A percentile compares a stretch with the other conserved stretches of the same genome.
phyloP scores from a whole-genome alignment of 2,113 vertebrate species.

The Craseonycteris thonglongyai region DNA sequence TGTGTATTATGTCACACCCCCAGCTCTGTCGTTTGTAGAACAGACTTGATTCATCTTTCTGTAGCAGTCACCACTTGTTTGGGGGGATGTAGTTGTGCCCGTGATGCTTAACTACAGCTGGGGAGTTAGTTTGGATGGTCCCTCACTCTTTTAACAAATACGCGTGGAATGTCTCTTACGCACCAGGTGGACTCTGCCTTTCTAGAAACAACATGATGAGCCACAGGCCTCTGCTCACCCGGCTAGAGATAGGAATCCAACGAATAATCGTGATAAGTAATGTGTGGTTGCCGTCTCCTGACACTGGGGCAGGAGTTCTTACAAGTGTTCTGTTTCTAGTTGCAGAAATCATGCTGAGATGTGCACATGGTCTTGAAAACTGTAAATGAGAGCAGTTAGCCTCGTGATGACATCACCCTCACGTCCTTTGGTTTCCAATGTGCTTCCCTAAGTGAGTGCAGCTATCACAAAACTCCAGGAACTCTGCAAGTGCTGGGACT shows the following conservation, averaged over 20 bases:
- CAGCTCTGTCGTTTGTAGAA: background rate
- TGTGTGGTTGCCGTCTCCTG: rapidly evolving
- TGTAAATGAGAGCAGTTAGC: background rate
- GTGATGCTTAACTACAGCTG: background rate
- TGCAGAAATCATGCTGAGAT: background rate
- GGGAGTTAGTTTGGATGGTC: background rate
- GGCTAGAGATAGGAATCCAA: background rate
- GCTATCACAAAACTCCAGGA: rapidly evolving
- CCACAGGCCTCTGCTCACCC: background rate
- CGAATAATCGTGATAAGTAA: too few relatives aligned
- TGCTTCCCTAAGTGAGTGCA: background rate
- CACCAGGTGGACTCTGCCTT: too few relatives aligned
- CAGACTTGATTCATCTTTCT: background rate
- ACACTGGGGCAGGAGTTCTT: background rate
- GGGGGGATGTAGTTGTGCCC: background rate
- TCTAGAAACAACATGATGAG: background rate
- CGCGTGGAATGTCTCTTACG: background rate
- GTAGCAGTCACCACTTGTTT: background rate
- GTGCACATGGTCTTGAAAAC: background rate
- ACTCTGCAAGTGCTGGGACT: rapidly evolving
- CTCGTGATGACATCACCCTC: background rate
- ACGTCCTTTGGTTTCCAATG: background rate
- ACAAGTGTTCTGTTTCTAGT: background rate
- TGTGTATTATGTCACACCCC: background rate
- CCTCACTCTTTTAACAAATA: background rate